Base-by-base conservation (phyloP, 2,113 vertebrate genomes). In the Trinectes maculatus region DNA sequence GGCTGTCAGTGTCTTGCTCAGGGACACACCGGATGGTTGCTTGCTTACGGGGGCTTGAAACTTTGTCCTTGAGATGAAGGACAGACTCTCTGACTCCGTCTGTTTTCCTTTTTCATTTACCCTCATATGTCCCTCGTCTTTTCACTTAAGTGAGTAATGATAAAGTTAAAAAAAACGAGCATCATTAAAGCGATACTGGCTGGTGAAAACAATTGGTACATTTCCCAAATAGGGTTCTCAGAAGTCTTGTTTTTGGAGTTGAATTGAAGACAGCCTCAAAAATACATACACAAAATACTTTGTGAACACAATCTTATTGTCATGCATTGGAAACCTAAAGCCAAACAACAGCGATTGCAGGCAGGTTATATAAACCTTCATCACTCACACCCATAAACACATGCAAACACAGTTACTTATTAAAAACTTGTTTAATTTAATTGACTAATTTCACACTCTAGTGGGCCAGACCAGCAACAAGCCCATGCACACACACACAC, bases 361-460 rank as follows among this genome's bases (percentile, higher is more conserved):
- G 13, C 31, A 48, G 54, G 36, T 44, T 28, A 36, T 29, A 11
- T 39, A 13, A 42, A 28, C n/a, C 40, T 9, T 15, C 15, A 57
- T 1, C 28, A 36, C 24, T 8, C 44, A 54, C 51, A 43, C 22
- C 15, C 22, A 49, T n/a, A 12, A 33, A 40, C 53, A 40, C 56
- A 31, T 12, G 18, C 28, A 64, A 46, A 37, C 76, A 63, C 55
- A 53, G 49, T 63, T 66, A 51, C 68, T 78, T 82, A 84, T 82
- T 85, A 71, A 76, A 87, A 59, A 74, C 70, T 61, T 82, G 76
- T 84, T 84, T 73, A 67, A 83, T 86, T 80, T 84, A 82, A 85
- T 80, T 71, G 85, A 66, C 66, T 87, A 39, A 85, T 85, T 85
- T 85, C 80, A 84, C 78, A 79, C 80, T 84, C 79, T 71, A 64